Evolutionary conservation across 2,797 vertebrate genomes (phyloP), one percentile per base, ranked within the genome.

Genomic region (Periophthalmus magnuspinnatus): DNA sequence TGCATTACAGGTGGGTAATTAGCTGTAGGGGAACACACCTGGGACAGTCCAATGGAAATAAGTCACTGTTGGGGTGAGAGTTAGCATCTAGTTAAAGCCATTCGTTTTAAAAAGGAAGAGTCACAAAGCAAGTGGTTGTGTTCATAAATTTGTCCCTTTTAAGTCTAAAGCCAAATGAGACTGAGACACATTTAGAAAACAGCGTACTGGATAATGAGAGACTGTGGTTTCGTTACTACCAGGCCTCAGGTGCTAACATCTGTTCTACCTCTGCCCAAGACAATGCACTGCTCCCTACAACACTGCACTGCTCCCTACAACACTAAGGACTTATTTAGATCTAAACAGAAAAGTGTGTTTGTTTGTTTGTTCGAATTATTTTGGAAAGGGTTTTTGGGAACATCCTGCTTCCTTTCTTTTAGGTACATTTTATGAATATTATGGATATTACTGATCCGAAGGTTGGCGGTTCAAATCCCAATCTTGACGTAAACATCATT

Each of bases 201-300:
- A 88, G 77, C 85, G 86, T 86, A 90, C 79, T 19, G 54, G 60
- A 77, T 77, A 87, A 88, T 89, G 86, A 89, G 82, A 71, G 45
- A 74, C 72, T 73, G 78, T 48, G 65, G 85, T 75, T 76, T 45
- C 64, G 47, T 73, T 62, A 77, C 72, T 84, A 84, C 88, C 88
- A 86, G 88, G 84, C 77, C 68, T 85, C 83, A 88, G 78, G 80
- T 74, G 21, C 71, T 79, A 78, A 82, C 89, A 89, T 90, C 88
- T 90, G 90, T 84, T 90, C 75, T 69, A 68, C 61, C 6, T n/a
- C 73, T 54, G 71, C 81, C 48, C 48, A 70, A 77, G 68, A 75
- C 57, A 38, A 67, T n/a, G 13, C 69, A n/a, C n/a, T n/a, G n/a
- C n/a, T n/a, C n/a, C n/a, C 67, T 41, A n/a, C 48, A 70, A 77